Percentiles rank a stretch among this genome's conserved stretches.
phyloP scores from a whole-genome alignment of 2,888 invertebrate species.

The Zootermopsis nevadensis region DNA sequence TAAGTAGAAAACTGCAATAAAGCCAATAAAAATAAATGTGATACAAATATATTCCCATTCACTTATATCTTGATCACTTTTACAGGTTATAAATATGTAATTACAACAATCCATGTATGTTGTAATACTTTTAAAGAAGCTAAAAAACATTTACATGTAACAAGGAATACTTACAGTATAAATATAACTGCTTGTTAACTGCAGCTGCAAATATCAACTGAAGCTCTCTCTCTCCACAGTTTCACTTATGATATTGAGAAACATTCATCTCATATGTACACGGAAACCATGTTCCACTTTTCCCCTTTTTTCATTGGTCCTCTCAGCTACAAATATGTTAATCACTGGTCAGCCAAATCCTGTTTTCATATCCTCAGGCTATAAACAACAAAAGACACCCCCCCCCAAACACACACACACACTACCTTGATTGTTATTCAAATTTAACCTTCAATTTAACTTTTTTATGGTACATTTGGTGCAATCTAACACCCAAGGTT shows the following conservation, averaged over 20 bases:
- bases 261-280: not conserved
- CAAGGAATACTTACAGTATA: not conserved
- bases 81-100: too few species aligned
- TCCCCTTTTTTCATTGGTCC: not conserved
- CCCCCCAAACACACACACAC: not conserved
- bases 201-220: not conserved
- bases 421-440: not conserved
- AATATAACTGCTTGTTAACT: not conserved
- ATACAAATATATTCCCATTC: too few species aligned
- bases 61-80: too few species aligned
- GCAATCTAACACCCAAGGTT: conserved; percentile 1
- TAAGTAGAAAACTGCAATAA: too few species aligned
- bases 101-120: too few species aligned
- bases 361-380: not conserved
- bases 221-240: not conserved
- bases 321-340: not conserved
- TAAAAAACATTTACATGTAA: not conserved
- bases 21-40: too few species aligned
- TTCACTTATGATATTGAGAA: not conserved
- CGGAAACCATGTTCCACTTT: not conserved
- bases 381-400: not conserved
- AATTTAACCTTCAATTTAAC: conserved; percentile 3
- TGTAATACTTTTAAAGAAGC: too few species aligned
- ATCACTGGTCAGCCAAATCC: not conserved
- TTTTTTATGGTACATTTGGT: not conserved